Conservation (phyloP, 2,888 invertebrate genomes). For the Hypolimnas misippus region DNA sequence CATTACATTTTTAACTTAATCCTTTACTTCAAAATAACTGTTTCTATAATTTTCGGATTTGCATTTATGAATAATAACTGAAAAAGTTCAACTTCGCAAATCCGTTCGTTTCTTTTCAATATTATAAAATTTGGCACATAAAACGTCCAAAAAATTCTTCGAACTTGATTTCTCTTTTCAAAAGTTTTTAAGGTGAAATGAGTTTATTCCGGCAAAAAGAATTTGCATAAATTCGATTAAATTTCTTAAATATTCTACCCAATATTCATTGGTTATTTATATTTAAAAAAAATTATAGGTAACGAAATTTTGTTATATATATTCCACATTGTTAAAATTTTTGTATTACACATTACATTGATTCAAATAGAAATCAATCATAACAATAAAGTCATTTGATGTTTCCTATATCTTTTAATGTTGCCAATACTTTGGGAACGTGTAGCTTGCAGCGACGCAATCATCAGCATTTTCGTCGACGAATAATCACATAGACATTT, state of each 20-base stretch:
- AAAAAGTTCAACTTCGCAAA: conserved; percentile 75
- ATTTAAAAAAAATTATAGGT: too few species aligned
- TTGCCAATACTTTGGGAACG: neutral
- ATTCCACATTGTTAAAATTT: too few species aligned
- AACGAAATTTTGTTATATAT: too few species aligned
- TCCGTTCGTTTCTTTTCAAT: conserved; percentile 73
- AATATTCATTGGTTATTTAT: neutral
- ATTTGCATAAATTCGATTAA: conserved; percentile 33
- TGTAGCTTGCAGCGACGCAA: conserved; percentile 17
- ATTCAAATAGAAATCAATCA: too few species aligned
- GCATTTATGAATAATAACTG: conserved; percentile 82
- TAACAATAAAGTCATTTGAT: neutral
- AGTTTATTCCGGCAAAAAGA: conserved; percentile 29
- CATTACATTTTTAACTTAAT: conserved; percentile 50
- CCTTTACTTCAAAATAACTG: conserved; percentile 69
- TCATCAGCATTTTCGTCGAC: conserved; percentile 28
- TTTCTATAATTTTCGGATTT: conserved; percentile 74
- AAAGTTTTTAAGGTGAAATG: conserved; percentile 53
- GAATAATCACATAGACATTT: conserved; percentile 31
- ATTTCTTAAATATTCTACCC: conserved; percentile 10
- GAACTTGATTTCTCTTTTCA: conserved; percentile 52
- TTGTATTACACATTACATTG: too few species aligned
- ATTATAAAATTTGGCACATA: conserved; percentile 74
- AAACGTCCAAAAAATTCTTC: conserved; percentile 58
- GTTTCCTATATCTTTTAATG: neutral